Evolutionary conservation across 2,113 vertebrate genomes (phyloP).

Genomic region (Meleagris gallopavo): DNA sequence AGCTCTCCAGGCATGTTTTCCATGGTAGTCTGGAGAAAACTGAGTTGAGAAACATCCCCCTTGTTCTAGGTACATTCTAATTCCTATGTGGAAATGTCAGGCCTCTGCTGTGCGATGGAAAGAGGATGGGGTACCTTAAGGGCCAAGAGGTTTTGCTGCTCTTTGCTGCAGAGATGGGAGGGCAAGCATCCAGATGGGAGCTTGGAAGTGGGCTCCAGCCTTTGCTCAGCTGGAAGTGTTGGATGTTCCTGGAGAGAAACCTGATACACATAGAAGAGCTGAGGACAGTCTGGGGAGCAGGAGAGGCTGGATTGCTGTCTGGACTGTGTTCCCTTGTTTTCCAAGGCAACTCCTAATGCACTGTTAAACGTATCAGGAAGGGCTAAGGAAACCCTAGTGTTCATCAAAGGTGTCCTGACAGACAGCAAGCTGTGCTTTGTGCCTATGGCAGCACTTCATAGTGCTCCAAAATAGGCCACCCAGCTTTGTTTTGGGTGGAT

Average conservation of each 20-base stretch:
- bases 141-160: neutral
- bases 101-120: neutral
- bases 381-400: neutral
- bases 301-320: neutral
- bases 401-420: neutral
- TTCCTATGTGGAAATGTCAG: neutral
- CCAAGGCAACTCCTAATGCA: neutral
- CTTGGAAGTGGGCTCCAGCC: neutral
- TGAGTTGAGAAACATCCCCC: neutral
- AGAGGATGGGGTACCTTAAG: neutral
- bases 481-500: neutral
- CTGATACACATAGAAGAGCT: neutral
- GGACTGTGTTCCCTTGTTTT: neutral
- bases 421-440: neutral
- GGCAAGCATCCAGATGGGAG: too few relatives aligned
- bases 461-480: neutral
- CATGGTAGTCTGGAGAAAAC: neutral
- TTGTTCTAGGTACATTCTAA: neutral
- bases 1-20: neutral
- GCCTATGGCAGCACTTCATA: neutral
- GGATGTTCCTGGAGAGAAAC: neutral
- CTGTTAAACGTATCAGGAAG: neutral
- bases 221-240: neutral
- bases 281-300: neutral
- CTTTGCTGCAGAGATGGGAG: neutral